These are phyloP conservation scores for Trididemnum nubilum DNA, from an alignment of 23 tunicate species.

Conservation along the genomic window DNA sequence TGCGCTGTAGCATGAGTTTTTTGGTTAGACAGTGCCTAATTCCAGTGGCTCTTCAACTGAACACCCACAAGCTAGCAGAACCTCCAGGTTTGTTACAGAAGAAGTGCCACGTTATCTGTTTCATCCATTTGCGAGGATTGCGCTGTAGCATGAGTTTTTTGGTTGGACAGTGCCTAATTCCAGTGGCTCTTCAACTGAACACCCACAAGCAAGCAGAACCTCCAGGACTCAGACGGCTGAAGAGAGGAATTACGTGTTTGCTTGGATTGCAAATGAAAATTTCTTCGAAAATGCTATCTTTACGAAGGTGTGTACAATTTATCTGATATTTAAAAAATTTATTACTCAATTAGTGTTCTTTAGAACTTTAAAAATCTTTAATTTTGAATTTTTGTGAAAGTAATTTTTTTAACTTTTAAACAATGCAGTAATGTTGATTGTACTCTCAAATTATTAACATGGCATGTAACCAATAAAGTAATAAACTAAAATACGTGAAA, in stretches of 20 bases:
- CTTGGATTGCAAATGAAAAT: too few species aligned
- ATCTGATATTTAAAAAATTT: too few species aligned
- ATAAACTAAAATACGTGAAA: too few species aligned
- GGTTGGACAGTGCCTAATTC: background rate
- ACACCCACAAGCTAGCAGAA: background rate
- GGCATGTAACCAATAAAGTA: too few species aligned
- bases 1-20: constrained; percentile 26
- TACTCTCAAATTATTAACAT: too few species aligned
- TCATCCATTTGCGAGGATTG: constrained; percentile 11
- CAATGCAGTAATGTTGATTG: too few species aligned
- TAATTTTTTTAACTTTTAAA: too few species aligned
- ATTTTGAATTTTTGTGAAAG: too few species aligned
- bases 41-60: background rate
- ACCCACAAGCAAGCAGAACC: background rate
- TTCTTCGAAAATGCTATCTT: too few species aligned
- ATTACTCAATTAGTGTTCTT: too few species aligned
- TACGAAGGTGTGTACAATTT: too few species aligned
- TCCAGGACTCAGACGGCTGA: constrained; percentile 28
- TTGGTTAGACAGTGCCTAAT: background rate
- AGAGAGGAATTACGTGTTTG: constrained; percentile 37
- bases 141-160: constrained; percentile 25
- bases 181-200: background rate
- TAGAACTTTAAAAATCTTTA: too few species aligned
- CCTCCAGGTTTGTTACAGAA: constrained; percentile 39
- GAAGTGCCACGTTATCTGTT: background rate